Evolutionary conservation across 2,113 vertebrate species (phyloP).

Genomic region (Aegotheles bennettii): DNA sequence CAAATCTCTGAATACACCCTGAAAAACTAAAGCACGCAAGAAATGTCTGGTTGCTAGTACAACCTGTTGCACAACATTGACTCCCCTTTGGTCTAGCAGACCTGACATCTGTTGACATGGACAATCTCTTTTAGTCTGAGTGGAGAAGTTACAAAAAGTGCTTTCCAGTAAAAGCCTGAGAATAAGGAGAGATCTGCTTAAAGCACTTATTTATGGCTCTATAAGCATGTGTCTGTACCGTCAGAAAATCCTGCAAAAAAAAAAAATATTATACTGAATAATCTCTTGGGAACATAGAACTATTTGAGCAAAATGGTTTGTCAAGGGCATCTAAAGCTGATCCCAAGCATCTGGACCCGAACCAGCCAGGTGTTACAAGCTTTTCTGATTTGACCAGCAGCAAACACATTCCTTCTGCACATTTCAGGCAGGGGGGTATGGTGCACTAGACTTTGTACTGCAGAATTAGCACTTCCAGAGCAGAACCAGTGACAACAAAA

Average conservation of each 20-base stretch:
- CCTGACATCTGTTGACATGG: conserved; percentile 8
- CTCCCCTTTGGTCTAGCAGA: conserved; percentile 27
- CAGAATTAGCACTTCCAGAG: neutral
- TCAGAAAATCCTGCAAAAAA: neutral
- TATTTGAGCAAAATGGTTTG: neutral
- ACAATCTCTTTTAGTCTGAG: neutral
- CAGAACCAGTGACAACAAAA: neutral
- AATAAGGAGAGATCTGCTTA: neutral
- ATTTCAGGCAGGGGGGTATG: neutral
- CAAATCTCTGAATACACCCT: conserved; percentile 48
- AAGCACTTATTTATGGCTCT: neutral
- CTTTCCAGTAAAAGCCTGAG: neutral
- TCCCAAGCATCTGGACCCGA: neutral
- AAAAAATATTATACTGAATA: neutral
- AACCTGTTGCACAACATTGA: conserved; percentile 52
- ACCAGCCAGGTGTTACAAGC: neutral
- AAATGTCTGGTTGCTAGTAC: conserved; percentile 50
- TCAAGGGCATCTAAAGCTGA: neutral
- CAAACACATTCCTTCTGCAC: neutral
- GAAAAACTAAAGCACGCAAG: conserved; percentile 23
- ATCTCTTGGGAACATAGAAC: neutral
- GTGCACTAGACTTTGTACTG: neutral
- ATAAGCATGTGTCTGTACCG: rapidly evolving
- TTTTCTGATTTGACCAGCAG: neutral
- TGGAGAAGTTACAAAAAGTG: neutral